phyloP scores from a whole-genome alignment of 1,140 invertebrate genomes.

The Sycobia sp. region DNA sequence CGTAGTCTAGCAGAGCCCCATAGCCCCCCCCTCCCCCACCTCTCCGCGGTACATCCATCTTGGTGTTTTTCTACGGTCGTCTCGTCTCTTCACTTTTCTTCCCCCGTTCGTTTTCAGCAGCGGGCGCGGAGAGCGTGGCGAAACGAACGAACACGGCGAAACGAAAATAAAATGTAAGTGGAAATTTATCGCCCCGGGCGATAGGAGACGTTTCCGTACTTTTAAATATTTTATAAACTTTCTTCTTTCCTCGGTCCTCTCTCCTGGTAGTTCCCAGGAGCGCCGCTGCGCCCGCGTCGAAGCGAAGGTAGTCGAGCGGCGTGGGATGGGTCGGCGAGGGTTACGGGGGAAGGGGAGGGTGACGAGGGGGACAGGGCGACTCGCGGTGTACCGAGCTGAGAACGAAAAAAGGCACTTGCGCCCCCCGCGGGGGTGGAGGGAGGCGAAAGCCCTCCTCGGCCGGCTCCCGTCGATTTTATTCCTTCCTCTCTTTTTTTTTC shows the following conservation, averaged over 20 bases:
- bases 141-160: constrained; percentile 52
- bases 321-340: constrained; percentile 34
- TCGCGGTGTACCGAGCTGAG: background rate
- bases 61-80: constrained; percentile 19
- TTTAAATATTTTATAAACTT: constrained; percentile 65
- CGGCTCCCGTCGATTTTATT: constrained; percentile 50
- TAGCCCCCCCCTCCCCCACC: background rate
- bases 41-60: constrained; percentile 18
- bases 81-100: constrained; percentile 12
- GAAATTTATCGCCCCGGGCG: constrained; percentile 62
- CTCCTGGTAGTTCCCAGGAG: constrained; percentile 46
- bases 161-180: constrained; percentile 64
- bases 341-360: constrained; percentile 28
- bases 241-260: constrained; percentile 49
- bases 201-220: constrained; percentile 63
- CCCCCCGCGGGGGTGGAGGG: background rate
- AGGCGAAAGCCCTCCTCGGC: constrained; percentile 10
- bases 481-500: constrained; percentile 41
- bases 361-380: background rate
- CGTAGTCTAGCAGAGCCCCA: background rate
- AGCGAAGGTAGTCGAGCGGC: too few species aligned
- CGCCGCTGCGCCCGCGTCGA: constrained; percentile 38
- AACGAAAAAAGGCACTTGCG: constrained; percentile 41
- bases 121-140: constrained; percentile 45
- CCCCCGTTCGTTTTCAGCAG: constrained; percentile 4